Evolutionary conservation across 2,888 invertebrate species (phyloP), one percentile per base, ranked within the genome.

Genomic region (Nemurella pictetii): DNA sequence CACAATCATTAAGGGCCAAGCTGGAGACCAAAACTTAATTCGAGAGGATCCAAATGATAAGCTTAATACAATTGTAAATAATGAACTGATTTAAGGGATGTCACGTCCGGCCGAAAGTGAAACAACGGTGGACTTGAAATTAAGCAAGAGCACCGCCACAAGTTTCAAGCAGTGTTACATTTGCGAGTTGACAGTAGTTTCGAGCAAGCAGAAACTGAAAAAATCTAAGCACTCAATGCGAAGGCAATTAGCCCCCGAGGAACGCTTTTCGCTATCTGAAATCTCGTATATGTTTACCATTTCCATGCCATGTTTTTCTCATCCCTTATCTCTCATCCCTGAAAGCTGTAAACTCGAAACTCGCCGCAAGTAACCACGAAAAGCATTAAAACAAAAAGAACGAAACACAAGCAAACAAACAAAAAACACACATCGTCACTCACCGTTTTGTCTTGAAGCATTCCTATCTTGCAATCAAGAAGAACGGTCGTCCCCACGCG

Each of bases 391-490:
- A 12, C 55, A 55, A n/a, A n/a, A n/a, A 55, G 55, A 55, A 55
- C 20, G 12, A 55, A 55, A 12, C 55, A 80, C 28, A 26, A 29
- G 27, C 3, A 26, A 81, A 35, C 7, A 15, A 55, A 55, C 20
- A 20, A 55, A 55, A 12, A 12, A 80, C 28, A 26, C 3, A 27
- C 3, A 26, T 29, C 12, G 27, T 55, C 72, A 89, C 92, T 91
- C 88, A 93, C 93, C 89, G 92, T 92, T 90, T 92, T 92, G 88
- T 93, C 92, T 86, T 93, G 92, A 20, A 93, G 91, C 88, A 93
- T 90, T 83, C 93, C 93, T 86, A 93, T 93, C 86, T 92, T 91
- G 89, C 93, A 93, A 89, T 93, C 92, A 32, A 93, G 90, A 84
- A 91, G 90, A 75, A 93, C 92, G 28, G 92, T 93, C 86, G 91